phyloP scores from a whole-genome alignment of 2,888 invertebrate species.

The Protodeltote pygarga region DNA sequence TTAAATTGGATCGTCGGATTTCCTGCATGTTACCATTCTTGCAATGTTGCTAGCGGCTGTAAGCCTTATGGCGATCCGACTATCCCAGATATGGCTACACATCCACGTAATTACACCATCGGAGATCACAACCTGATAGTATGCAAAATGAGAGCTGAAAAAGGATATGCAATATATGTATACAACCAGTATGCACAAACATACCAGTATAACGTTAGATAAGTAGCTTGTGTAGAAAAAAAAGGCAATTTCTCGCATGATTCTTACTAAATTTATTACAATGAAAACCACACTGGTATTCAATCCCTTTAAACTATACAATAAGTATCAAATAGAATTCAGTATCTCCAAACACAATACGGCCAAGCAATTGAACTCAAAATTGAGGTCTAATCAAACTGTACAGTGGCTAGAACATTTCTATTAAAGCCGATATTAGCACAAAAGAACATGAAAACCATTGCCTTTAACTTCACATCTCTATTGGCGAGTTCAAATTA shows the following conservation, averaged over 20 bases:
- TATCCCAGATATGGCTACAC: conserved; percentile 27
- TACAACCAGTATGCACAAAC: no score
- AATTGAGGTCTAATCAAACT: conserved; percentile 12
- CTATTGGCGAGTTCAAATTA: conserved; percentile 37
- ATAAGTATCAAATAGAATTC: conserved; percentile 1
- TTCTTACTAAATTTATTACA: conserved; percentile 16
- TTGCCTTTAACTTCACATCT: conserved; percentile 24
- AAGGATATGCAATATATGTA: conserved; percentile 41
- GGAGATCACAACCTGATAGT: conserved; percentile 32
- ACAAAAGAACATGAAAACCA: conserved; percentile 36
- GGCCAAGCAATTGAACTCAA: conserved; percentile 23
- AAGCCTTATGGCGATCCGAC: conserved; percentile 7
- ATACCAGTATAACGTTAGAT: no score
- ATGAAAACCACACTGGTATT: no score
- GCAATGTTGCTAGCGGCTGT: conserved; percentile 9
- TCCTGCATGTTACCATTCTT: background rate
- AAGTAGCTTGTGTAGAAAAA: conserved; percentile 24
- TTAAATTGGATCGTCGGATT: conserved; percentile 7
- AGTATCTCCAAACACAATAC: conserved; percentile 13
- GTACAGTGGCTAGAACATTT: conserved; percentile 19
- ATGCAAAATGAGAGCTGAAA: conserved; percentile 33
- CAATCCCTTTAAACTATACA: background rate
- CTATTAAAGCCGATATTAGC: conserved; percentile 12
- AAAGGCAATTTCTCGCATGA: conserved; percentile 12
- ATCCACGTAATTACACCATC: conserved; percentile 40